These are phyloP conservation scores for Oryzias celebensis DNA, from an alignment of 2,113 vertebrate genomes.

Conservation along the genomic window DNA sequence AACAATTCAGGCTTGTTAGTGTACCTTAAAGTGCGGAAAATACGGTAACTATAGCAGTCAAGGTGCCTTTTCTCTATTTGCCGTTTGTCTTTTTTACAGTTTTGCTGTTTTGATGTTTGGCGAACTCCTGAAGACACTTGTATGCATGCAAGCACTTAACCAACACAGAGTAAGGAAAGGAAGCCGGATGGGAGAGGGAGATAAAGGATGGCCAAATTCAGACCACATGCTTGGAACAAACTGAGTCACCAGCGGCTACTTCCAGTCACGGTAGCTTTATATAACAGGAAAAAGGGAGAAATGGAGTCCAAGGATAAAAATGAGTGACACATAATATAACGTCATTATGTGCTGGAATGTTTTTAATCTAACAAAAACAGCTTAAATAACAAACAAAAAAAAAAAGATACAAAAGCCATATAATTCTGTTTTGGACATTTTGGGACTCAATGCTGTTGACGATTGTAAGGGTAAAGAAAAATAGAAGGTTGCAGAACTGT, in stretches of 20 bases:
- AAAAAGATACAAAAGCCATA: no score
- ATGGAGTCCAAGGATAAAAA: constrained; percentile 4
- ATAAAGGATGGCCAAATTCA: constrained; percentile 73
- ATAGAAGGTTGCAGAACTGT: no score
- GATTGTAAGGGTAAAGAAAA: no score
- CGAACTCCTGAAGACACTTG: constrained; percentile 44
- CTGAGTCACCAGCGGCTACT: constrained; percentile 66
- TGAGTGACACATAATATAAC: background rate
- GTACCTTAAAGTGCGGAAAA: background rate
- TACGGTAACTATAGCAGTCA: constrained; percentile 37
- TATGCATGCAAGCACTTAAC: constrained; percentile 68
- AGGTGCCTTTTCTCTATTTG: background rate
- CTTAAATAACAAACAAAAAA: no score
- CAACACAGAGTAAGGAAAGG: constrained; percentile 54
- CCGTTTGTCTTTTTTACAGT: background rate
- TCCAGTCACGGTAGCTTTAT: constrained; percentile 64
- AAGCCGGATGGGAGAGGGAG: constrained; percentile 67
- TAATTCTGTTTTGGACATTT: no score
- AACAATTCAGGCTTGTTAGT: constrained; percentile 22
- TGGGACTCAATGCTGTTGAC: no score
- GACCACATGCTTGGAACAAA: constrained; percentile 69
- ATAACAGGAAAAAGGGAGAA: constrained; percentile 20
- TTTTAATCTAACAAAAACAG: background rate
- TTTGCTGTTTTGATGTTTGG: constrained; percentile 13
- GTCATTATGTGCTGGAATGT: background rate